Evolutionary conservation across 2,113 vertebrate genomes (phyloP), one percentile per base, ranked within the genome.

Genomic region (Melanocharis versteri): DNA sequence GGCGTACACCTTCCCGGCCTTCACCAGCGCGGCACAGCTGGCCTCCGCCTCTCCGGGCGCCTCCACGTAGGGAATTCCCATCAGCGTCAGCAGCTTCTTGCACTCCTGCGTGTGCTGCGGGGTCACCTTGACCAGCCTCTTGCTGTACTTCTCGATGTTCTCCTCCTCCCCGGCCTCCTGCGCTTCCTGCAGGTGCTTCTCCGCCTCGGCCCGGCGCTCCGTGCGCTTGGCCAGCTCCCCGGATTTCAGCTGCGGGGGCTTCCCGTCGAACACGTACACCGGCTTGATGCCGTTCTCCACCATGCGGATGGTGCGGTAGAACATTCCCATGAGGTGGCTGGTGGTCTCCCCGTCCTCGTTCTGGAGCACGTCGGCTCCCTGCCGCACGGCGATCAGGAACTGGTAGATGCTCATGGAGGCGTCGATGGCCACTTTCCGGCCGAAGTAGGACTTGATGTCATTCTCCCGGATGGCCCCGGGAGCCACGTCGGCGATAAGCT

Each of bases 321-420:
- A 99, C 99, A 99, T 99, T 45, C 99, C 99, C 99, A 99, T 98
- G 33, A 99, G 97, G 97, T 99, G 99, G 97, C 99, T 99, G 6
- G 99, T 99, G 10, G 99, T 99, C 94, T 99, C 99, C 0, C 99
- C 99, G 3, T 99, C 99, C 69, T 99, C 99, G 0, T 98, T 99
- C 89, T 99, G 99, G 18, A 99, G 97, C 73, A 98, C 97, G 0
- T 99, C 99, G 0, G 99, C 99, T 1, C 99, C 99, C 94, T 99
- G 99, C 54, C 99, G 97, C 40, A 99, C 99, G 0, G 99, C 99
- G 3, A 99, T 99, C 89, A 99, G 98, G 96, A 99, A 99, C 98
- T 99, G 99, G 77, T 99, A 99, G 80, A 99, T 99, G 94, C 99
- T 99, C 99, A 99, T 99, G 70, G 99, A 99, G 22, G 99, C 99